Evolutionary conservation across 2,797 vertebrate genomes (phyloP).

Genomic region (Buphagus erythrorhynchus): DNA sequence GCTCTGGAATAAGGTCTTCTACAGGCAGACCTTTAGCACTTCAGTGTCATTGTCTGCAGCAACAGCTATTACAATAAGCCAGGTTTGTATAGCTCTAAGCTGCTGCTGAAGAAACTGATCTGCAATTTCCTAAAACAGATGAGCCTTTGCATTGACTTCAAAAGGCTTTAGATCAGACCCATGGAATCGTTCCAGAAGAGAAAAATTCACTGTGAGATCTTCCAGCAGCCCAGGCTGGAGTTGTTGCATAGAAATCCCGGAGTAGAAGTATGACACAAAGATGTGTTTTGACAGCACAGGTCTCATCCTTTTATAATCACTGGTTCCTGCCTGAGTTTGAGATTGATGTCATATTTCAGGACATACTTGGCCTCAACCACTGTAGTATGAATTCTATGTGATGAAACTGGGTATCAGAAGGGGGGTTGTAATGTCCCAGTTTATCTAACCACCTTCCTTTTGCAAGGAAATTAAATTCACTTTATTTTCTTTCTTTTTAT

Average conservation of each 20-base stretch:
- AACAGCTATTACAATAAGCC: background rate
- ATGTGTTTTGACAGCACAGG: background rate
- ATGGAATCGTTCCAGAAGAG: background rate
- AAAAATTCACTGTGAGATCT: background rate
- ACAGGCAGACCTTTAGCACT: background rate
- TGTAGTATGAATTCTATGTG: background rate
- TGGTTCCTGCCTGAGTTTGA: background rate
- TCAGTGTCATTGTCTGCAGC: background rate
- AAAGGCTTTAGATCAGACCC: background rate
- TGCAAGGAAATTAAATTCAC: background rate
- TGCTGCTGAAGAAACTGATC: background rate
- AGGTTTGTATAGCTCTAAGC: background rate
- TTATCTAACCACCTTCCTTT: background rate
- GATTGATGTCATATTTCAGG: background rate
- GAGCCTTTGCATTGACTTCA: background rate
- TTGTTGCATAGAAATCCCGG: background rate
- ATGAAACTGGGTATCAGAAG: background rate
- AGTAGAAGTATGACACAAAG: background rate
- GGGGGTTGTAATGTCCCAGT: background rate
- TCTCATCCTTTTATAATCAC: background rate
- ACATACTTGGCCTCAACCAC: background rate
- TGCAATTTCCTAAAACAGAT: background rate
- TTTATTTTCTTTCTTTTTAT: background rate
- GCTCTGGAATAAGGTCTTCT: background rate
- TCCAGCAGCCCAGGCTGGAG: background rate